Evolutionary conservation across 2,888 invertebrate species (phyloP), one percentile per base, ranked within the genome.

Genomic region (Digitonthophagus gazella): DNA sequence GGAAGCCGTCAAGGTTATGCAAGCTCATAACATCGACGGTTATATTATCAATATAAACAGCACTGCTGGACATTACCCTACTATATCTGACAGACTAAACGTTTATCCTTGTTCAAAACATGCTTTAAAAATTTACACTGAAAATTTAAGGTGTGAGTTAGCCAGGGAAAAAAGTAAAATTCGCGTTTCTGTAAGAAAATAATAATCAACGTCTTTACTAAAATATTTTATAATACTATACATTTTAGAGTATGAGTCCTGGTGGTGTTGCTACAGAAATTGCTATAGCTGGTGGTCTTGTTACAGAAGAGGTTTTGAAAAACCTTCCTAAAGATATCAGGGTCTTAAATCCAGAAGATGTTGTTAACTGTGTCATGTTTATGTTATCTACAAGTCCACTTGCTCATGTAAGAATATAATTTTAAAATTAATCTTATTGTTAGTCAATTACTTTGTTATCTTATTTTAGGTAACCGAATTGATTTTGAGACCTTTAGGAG

Each of bases 191-290:
- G 70, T 70, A 67, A 11, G 18, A 8, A 22, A 55, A 57, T n/a
- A 11, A 8, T 55, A 15, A 16, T 14, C 11, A 28, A 15, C 11
- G 8, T 28, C 4, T 55, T 15, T n/a, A 11, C n/a, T n/a, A 28
- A 54, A n/a, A 65, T 6, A 3, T 15, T 15, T 14, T 58, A 16
- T 18, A 3, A 14, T 15, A 14, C 19, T 11, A n/a, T 44, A 19
- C n/a, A 15, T 69, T 67, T 8, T 28, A 69, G 69, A 64, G 64
- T 18, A 18, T 69, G 15, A 69, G 69, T 19, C 69, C 69, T 14
- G 69, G 69, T 14, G 55, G 63, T 22, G 69, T 69, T 14, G 67
- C 61, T 16, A 67, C 69, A 6, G 69, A 69, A 67, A 73, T 73
- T 18, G 44, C 67, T 2, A 16, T 56, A 1, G 70, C 69, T 8